Evolutionary conservation across 1,140 invertebrate genomes (phyloP).

Genomic region (Belonocnema kinseyi): DNA sequence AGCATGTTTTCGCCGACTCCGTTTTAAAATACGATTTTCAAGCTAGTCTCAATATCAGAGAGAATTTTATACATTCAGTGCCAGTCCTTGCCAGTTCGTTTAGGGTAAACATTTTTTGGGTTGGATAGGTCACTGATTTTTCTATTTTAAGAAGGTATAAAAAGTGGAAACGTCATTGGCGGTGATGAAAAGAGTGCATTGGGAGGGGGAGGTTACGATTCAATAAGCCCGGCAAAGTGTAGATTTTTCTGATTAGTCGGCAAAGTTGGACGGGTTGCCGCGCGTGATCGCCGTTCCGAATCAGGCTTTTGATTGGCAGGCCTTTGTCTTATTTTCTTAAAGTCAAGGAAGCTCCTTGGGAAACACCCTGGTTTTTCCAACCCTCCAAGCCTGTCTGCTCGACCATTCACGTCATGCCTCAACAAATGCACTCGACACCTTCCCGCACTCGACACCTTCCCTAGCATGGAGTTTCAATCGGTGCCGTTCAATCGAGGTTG

Average conservation of each 20-base stretch:
- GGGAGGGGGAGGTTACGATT: too few species aligned
- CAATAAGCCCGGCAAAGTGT: conserved; percentile 51
- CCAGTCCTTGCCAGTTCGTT: too few species aligned
- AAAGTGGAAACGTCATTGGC: too few species aligned
- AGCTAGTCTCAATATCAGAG: too few species aligned
- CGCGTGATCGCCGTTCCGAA: conserved; percentile 69
- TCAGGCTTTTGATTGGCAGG: conserved; percentile 43
- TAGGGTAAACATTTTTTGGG: too few species aligned
- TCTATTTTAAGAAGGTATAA: too few species aligned
- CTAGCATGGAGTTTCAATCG: conserved; percentile 62
- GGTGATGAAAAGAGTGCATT: too few species aligned
- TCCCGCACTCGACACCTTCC: conserved; percentile 62
- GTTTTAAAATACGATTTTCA: too few species aligned
- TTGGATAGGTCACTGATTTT: too few species aligned
- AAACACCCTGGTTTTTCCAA: neutral
- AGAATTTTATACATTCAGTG: too few species aligned
- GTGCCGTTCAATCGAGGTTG: conserved; percentile 55
- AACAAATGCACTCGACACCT: conserved; percentile 65
- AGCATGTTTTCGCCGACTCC: too few species aligned
- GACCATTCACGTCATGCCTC: conserved; percentile 60
- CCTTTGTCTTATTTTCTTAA: conserved; percentile 64
- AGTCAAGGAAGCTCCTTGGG: conserved; percentile 43
- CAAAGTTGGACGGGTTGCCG: conserved; percentile 64
- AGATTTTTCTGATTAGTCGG: conserved; percentile 72
- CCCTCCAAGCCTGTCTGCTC: conserved; percentile 49